Conservation (phyloP, 2,888 invertebrate genomes). For the Synanthedon formicaeformis region DNA sequence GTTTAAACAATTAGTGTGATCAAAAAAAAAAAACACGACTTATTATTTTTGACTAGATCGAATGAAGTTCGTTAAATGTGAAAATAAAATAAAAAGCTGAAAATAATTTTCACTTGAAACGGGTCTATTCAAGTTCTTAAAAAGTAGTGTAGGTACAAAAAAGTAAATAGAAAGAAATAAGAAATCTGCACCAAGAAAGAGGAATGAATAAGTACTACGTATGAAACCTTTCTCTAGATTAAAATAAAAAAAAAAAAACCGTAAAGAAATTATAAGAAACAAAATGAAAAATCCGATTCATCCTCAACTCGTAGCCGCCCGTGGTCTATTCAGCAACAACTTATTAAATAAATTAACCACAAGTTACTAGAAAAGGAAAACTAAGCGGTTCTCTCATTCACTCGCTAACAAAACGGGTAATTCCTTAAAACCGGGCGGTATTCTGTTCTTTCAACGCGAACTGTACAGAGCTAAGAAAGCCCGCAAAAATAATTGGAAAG, state of each 20-base stretch:
- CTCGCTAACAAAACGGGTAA: conserved; percentile 50
- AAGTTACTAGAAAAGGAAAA: conserved; percentile 59
- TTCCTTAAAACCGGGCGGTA: conserved; percentile 53
- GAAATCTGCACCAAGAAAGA: too few relatives aligned
- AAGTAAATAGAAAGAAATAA: too few relatives aligned
- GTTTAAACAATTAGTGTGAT: too few relatives aligned
- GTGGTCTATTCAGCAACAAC: conserved; percentile 59
- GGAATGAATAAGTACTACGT: neutral
- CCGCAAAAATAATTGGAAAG: conserved; percentile 68
- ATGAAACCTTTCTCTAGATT: conserved; percentile 1
- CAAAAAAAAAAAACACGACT: too few relatives aligned
- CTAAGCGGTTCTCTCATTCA: conserved; percentile 46
- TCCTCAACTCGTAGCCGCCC: conserved; percentile 30
- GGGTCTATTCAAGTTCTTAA: too few relatives aligned
- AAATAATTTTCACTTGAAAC: too few relatives aligned
- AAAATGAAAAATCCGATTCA: conserved; percentile 56
- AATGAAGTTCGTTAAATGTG: too few relatives aligned
- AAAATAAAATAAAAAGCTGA: too few relatives aligned
- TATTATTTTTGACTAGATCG: too few relatives aligned
- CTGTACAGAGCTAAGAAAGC: conserved; percentile 47
- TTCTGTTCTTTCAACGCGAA: conserved; percentile 51
- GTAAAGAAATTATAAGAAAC: conserved; percentile 15
- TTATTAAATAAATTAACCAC: conserved; percentile 69
- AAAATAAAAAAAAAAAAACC: neutral
- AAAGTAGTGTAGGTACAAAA: too few relatives aligned